Base-by-base conservation (phyloP, 2,888 invertebrate genomes). In the Microdon myrmicae region DNA sequence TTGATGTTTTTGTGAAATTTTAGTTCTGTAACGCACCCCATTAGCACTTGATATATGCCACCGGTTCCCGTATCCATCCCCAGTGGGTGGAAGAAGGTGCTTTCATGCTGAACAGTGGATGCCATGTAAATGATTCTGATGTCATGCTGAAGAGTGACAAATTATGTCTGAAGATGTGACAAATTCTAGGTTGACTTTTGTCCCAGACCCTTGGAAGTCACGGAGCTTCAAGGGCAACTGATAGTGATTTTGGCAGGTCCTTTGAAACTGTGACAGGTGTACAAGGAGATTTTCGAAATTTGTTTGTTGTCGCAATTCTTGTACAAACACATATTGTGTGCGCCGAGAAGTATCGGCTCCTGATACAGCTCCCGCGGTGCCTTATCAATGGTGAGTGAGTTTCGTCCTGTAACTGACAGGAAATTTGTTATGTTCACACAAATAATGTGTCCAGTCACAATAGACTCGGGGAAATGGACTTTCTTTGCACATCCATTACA, bases 21-120 rank as follows among this genome's bases (percentile, higher is more conserved):
- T 45, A n/a, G n/a, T n/a, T n/a, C 34, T 34, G 25, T 51, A 56
- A 51, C 45, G 19, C 58, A 56, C 51, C 56, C 56, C 51, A 64
- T 56, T 55, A 58, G 35, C 56, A 56, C 64, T 54, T 54, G 37
- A 41, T 34, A 31, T 22, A n/a, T n/a, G n/a, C n/a, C n/a, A n/a
- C n/a, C n/a, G n/a, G n/a, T n/a, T n/a, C n/a, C n/a, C n/a, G n/a
- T n/a, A n/a, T 29, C 6, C 8, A 19, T 13, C n/a, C 22, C n/a
- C 17, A 43, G 37, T 37, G 28, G 16, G 39, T 17, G 22, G 12
- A n/a, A 23, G 10, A 5, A 26, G 37, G 7, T 16, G 2, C 22
- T 35, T 35, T 4, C 4, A 23, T 4, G 16, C 12, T 4, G 9
- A 10, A 10, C 14, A 29, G 5, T 10, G 7, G 22, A 4, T n/a